A percentile compares a stretch with the other conserved stretches of the same genome.
Evolutionary conservation across 2,113 vertebrate genomes (phyloP).

Genomic region (Pterocles burchelli): DNA sequence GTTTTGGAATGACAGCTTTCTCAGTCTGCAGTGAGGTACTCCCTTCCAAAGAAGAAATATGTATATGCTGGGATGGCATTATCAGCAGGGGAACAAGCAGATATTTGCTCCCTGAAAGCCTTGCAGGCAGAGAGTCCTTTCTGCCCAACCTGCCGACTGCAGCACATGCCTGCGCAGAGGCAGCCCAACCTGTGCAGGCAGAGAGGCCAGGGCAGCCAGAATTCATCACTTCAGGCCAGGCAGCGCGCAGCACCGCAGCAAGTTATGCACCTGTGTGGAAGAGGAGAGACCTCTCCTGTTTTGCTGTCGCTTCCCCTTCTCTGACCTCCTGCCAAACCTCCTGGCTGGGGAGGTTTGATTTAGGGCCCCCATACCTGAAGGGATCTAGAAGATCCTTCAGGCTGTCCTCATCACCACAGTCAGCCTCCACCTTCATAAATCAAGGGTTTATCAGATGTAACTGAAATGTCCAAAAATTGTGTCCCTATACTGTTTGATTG

Average conservation of each 20-base stretch:
- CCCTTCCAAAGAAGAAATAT: background rate
- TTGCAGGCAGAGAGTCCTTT: background rate
- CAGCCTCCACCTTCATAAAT: background rate
- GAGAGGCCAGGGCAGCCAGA: background rate
- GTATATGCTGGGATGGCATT: background rate
- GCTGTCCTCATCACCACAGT: accelerated
- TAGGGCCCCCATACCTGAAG: background rate
- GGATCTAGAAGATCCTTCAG: background rate
- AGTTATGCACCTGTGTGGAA: background rate
- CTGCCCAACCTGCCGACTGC: background rate
- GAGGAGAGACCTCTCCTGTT: background rate
- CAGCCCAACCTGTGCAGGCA: background rate
- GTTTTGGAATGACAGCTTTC: background rate
- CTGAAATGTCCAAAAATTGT: background rate
- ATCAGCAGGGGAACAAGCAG: background rate
- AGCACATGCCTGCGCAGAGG: accelerated
- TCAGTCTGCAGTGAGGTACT: background rate
- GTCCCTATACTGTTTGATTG: background rate
- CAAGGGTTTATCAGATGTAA: background rate
- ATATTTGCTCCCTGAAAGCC: background rate
- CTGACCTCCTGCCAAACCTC: background rate
- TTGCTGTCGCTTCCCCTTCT: background rate
- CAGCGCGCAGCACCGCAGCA: accelerated
- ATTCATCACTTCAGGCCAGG: background rate
- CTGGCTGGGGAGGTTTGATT: background rate